phyloP scores from a whole-genome alignment of 2,797 vertebrate species.

The Sarcophilus harrisii region DNA sequence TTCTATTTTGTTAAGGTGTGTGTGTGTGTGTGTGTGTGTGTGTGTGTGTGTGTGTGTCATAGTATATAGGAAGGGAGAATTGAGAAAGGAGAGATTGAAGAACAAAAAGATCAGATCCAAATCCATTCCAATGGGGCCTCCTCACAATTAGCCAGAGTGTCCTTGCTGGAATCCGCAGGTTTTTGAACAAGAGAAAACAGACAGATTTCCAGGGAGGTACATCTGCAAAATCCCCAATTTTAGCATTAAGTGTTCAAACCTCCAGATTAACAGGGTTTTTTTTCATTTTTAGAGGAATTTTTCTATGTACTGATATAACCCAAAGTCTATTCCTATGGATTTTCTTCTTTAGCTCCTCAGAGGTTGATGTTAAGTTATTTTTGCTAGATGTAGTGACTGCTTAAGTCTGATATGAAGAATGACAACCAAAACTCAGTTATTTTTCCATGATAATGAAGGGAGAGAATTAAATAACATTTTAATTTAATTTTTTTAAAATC shows the following conservation, averaged over 20 bases:
- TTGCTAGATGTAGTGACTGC: not conserved
- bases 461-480: not conserved
- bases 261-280: not conserved
- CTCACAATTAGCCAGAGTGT: not conserved
- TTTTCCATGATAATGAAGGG: not conserved
- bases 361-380: not conserved
- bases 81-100: not conserved
- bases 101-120: not conserved
- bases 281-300: slow-evolving; percentile 12
- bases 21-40: too few relatives aligned
- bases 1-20: too few relatives aligned
- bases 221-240: not conserved
- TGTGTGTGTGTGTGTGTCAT: too few relatives aligned
- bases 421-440: not conserved
- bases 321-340: not conserved
- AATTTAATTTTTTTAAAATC: not conserved
- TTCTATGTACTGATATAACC: not conserved
- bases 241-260: too few relatives aligned
- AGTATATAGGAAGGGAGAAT: too few relatives aligned
- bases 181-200: not conserved
- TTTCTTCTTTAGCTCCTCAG: slow-evolving; percentile 23
- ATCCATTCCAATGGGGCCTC: not conserved
- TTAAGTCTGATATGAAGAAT: not conserved
- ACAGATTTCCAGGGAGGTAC: not conserved
- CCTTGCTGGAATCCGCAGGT: not conserved